Percentiles rank a stretch among this genome's conserved stretches.
phyloP scores from a whole-genome alignment of 1,140 invertebrate species.

The Onthophagus taurus region DNA sequence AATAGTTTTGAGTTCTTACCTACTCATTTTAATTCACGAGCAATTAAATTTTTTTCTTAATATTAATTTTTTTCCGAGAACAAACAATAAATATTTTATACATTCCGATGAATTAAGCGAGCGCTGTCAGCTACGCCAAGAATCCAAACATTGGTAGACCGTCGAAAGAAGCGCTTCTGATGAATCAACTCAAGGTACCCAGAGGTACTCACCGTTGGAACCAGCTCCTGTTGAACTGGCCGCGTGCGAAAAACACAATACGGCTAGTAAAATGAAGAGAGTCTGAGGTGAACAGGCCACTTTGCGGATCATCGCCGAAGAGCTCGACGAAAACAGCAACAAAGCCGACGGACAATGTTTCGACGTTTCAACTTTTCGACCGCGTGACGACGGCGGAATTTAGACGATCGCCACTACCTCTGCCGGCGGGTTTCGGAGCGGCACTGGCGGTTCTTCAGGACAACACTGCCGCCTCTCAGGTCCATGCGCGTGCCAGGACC shows the following conservation, averaged over 20 bases:
- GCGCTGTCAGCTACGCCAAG: slow-evolving; percentile 27
- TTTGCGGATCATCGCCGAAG: no score
- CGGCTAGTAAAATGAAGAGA: slow-evolving; percentile 14
- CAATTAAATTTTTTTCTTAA: no score
- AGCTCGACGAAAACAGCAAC: background rate
- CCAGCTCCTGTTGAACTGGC: slow-evolving; percentile 22
- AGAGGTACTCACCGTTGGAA: slow-evolving; percentile 27
- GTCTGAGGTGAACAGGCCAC: slow-evolving; percentile 16
- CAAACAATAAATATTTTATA: no score
- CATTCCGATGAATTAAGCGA: no score
- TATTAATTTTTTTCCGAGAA: no score
- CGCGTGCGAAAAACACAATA: slow-evolving; percentile 18
- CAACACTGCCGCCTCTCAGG: slow-evolving; percentile 16
- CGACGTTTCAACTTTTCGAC: slow-evolving; percentile 12
- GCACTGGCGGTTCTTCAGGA: background rate
- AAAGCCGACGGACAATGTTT: no score
- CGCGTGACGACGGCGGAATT: no score
- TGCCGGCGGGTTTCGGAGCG: background rate
- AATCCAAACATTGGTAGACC: slow-evolving; percentile 24
- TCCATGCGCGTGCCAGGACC: no score
- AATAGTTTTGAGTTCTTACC: no score
- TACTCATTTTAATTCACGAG: no score
- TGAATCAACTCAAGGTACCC: no score
- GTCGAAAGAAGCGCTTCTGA: slow-evolving; percentile 7
- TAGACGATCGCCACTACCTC: no score